Base-by-base conservation (phyloP, 2,888 invertebrate species). In the Heliconius hortense region DNA sequence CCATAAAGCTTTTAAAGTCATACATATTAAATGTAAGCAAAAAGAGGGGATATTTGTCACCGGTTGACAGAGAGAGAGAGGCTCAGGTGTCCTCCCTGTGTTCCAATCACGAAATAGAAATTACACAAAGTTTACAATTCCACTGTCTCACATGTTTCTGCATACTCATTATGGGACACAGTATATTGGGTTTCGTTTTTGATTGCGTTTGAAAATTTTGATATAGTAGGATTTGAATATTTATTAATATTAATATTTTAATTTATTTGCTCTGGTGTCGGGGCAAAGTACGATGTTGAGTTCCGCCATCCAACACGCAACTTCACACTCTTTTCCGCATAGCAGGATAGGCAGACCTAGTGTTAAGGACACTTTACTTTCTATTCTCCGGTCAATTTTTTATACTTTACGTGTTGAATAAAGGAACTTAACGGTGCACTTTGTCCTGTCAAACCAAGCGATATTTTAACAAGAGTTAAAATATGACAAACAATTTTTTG, bases 91-190 rank as follows among this genome's bases (percentile, higher is more conserved):
- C 79, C 76, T 39, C 78, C 71, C 76, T 79, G 82, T 79, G 82
- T 84, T 85, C 86, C 87, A 87, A 87, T 88, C 88, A 84, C 81
- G 82, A 84, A 86, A 87, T 87, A 86, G 84, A 87, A 87, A 88
- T 88, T 86, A 85, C 84, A 81, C 79, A 80, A 81, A 80, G 81
- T 82, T 83, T 82, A 80, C 77, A 72, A 75, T 76, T 77, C 78
- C 70, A 75, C 21, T 43, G 26, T 35, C 18, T 77, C 76, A 62
- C 31, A 73, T 82, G 79, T 79, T 75, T 72, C 75, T 73, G 74
- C 74, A 60, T 74, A 75, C 76, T 79, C 80, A 77, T 75, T 70
- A 70, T 35, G 48, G 26, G 26, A n/a, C 70, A 64, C 70, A 70
- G 39, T 8, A 60, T 43, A 26, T 26, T 64, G 15, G 4, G n/a